Evolutionary conservation across 2,113 vertebrate genomes (phyloP), one percentile per base, ranked within the genome.

Genomic region (Atherinomorus stipes): DNA sequence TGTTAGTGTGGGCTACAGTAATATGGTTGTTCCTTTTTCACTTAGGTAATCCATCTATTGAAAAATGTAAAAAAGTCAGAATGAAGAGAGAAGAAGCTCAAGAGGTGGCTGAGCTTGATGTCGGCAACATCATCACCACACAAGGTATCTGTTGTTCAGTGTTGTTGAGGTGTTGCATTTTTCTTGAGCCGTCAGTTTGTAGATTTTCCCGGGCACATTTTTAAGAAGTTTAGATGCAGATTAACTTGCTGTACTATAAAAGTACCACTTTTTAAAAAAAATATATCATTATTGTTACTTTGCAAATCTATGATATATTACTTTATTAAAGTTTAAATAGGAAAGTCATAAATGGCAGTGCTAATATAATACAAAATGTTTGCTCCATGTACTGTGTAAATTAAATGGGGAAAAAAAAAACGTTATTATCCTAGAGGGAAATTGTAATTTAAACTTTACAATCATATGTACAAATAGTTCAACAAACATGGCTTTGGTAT

Each of bases 21-120:
- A 40, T 49, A 2, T 22, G 0, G 12, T 18, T 19, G 40, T 7
- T 71, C 2, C 28, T 22, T 71, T 63, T 61, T 23, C 54, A 23
- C 47, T 8, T 81, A 97, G 96, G 96, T 52, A 79, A 90, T 0
- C 96, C 95, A 26, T 88, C 94, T 13, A 88, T 97, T 65, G 85
- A 94, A 69, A 96, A 96, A 80, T 97, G 96, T 80, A 95, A 94
- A 60, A 93, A 85, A 15, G 76, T 91, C 47, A 82, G 90, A 78
- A 76, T 87, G 71, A 92, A 92, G 78, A 93, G 95, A 64, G 96
- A 97, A 58, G 90, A 94, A 62, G 94, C 90, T 4, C 90, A 93
- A 0, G 96, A 97, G 78, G 38, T 97, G 37, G 96, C 96, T 25
- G 94, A 92, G 11, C 89, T 97, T 70, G 96, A 97, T 45, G 28